Conservation (phyloP, 2,113 vertebrate species). For the Sorex araneus region DNA sequence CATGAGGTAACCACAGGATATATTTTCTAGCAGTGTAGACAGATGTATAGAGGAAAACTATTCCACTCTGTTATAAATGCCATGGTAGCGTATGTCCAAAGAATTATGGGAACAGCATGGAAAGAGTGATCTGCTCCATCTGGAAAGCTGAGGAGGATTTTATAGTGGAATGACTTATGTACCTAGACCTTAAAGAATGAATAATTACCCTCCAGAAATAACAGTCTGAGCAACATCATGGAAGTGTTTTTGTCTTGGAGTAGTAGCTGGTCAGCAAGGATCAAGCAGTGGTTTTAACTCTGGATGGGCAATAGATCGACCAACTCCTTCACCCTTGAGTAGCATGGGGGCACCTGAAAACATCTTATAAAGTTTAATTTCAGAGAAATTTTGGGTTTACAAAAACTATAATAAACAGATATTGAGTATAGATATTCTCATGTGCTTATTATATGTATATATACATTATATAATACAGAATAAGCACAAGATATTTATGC, state of each 20-base stretch:
- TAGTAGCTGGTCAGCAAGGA: not conserved
- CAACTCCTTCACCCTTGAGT: not conserved
- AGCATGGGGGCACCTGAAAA: not conserved
- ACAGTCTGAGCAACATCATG: not conserved
- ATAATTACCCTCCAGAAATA: constrained; percentile 25
- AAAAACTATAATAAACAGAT: constrained; percentile 5
- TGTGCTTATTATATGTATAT: not conserved
- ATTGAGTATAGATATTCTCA: not conserved
- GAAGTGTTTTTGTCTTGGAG: not conserved
- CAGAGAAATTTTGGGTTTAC: not conserved
- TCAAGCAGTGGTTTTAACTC: not conserved
- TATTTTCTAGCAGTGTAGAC: not conserved
- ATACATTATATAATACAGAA: too few species aligned
- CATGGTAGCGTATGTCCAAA: not conserved
- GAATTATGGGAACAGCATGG: not conserved
- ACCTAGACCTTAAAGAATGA: not conserved
- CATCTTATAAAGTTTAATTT: not conserved
- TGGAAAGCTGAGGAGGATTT: constrained; percentile 8
- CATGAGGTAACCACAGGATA: not conserved
- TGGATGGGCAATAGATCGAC: not conserved
- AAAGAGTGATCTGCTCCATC: constrained; percentile 11
- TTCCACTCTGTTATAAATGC: constrained; percentile 44
- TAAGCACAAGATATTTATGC: too few species aligned
- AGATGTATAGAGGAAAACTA: not conserved
- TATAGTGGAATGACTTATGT: not conserved